phyloP scores from a whole-genome alignment of 2,888 invertebrate genomes.

The Luperina testacea region DNA sequence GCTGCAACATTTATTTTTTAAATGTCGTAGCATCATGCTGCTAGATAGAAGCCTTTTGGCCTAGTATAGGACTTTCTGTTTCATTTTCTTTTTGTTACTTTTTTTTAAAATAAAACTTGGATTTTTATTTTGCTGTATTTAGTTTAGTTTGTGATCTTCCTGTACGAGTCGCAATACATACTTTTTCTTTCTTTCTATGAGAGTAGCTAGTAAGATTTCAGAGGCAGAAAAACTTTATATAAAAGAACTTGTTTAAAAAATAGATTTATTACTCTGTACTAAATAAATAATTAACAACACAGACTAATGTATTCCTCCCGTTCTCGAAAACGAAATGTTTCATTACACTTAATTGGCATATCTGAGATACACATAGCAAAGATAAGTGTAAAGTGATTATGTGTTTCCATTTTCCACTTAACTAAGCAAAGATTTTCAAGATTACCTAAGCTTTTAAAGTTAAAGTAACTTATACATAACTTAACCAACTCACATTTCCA shows the following conservation, averaged over 20 bases:
- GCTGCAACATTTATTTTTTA: no score
- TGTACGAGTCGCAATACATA: no score
- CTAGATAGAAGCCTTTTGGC: no score
- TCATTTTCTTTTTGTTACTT: no score
- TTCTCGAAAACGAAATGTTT: neutral
- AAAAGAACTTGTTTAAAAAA: neutral
- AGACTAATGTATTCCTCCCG: neutral
- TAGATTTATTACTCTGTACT: neutral
- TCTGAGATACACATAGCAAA: neutral
- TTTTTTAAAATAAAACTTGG: no score
- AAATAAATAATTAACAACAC: constrained; percentile 1
- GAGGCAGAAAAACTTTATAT: neutral
- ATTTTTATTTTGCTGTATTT: no score
- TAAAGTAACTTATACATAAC: constrained; percentile 22
- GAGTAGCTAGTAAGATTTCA: neutral
- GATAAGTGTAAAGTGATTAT: constrained; percentile 17
- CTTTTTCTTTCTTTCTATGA: no score
- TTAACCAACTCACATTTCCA: constrained; percentile 39
- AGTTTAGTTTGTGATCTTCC: no score
- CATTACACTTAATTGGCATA: neutral
- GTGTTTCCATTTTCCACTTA: constrained; percentile 10
- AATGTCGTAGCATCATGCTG: no score
- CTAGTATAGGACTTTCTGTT: no score
- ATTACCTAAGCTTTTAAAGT: constrained; percentile 26
- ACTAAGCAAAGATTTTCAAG: constrained; percentile 27